phyloP scores from a whole-genome alignment of 2,888 invertebrate species.

The Tenthredo notha region DNA sequence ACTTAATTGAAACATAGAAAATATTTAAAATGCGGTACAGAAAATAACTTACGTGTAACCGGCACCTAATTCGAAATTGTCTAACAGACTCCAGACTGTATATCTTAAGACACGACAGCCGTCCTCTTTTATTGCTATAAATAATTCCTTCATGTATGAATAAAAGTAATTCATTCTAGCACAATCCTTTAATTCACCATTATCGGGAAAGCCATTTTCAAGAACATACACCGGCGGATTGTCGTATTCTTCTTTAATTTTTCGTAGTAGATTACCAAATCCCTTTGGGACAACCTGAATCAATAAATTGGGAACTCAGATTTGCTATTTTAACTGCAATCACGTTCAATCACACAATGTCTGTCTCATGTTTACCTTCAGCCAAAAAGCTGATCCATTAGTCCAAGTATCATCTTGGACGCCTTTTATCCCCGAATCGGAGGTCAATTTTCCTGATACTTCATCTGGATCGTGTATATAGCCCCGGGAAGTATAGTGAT shows the following conservation, averaged over 20 bases:
- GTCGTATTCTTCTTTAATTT: slow-evolving; percentile 82
- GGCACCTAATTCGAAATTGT: slow-evolving; percentile 77
- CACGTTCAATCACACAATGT: background rate
- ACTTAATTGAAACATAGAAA: no score
- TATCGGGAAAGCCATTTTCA: slow-evolving; percentile 81
- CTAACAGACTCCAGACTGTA: slow-evolving; percentile 71
- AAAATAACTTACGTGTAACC: slow-evolving; percentile 70
- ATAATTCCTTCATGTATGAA: slow-evolving; percentile 13
- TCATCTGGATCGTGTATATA: slow-evolving; percentile 57
- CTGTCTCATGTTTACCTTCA: slow-evolving; percentile 35
- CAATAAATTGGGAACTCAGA: background rate
- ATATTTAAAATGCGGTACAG: background rate
- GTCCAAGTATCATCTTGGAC: background rate
- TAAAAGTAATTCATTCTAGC: background rate
- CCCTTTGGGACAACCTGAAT: slow-evolving; percentile 84
- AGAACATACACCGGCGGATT: background rate
- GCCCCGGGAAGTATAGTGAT: slow-evolving; percentile 72
- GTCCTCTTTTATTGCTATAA: slow-evolving; percentile 68
- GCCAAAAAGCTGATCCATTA: slow-evolving; percentile 67
- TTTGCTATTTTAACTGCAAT: background rate
- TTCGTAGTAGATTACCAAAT: slow-evolving; percentile 83
- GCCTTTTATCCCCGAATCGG: slow-evolving; percentile 75
- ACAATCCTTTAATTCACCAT: background rate
- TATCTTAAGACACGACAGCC: background rate
- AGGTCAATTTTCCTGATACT: slow-evolving; percentile 54